Base-by-base conservation (phyloP, 2,797 vertebrate species). In the Pipistrellus nathusii region DNA sequence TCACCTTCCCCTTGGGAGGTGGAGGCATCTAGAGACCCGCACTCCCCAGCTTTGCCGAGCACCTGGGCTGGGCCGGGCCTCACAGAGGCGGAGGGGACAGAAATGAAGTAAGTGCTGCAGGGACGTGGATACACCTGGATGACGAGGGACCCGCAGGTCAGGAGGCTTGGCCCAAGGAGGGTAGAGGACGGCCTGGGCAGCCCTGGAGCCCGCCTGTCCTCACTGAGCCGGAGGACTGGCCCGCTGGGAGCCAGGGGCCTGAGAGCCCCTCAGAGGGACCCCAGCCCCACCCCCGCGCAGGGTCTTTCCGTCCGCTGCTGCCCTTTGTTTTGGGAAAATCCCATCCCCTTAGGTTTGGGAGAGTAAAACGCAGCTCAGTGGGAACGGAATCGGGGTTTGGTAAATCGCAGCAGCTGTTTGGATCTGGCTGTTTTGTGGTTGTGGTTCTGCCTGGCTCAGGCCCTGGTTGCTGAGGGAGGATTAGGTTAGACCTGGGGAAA, bases 361-460 rank as follows among this genome's bases (percentile, higher is more conserved):
- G 73, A 95, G 55, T 62, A 8, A 84, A 68, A 62, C 21, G 68
- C 30, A 68, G 62, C 59, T 77, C n/a, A 2, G 48, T 68, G 84
- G 85, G 66, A 64, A 92, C 35, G 11, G 11, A 44, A 32, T 53
- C 25, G 48, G 68, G 73, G 46, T 66, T 76, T 57, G 41, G 81
- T 59, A 76, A 59, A 41, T 92, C 46, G 2, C 3, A 35, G 46
- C 1, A 2, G 62, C 11, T 35, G 51, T 30, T 8, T 2, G 8
- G 86, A 32, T 55, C 59, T 44, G 72, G 73, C 38, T 12, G 55
- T 41, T 81, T 41, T 15, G 23, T 81, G 82, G 82, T 78, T 75
- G 68, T 55, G 86, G 80, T 55, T 95, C 78, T 21, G 38, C 46
- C 72, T 91, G 88, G 92, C 62, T 68, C 20, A 15, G 85, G 41